Percentiles rank a stretch among this genome's conserved stretches.
phyloP scores from a whole-genome alignment of 2,113 vertebrate genomes.

The Tympanuchus pallidicinctus region DNA sequence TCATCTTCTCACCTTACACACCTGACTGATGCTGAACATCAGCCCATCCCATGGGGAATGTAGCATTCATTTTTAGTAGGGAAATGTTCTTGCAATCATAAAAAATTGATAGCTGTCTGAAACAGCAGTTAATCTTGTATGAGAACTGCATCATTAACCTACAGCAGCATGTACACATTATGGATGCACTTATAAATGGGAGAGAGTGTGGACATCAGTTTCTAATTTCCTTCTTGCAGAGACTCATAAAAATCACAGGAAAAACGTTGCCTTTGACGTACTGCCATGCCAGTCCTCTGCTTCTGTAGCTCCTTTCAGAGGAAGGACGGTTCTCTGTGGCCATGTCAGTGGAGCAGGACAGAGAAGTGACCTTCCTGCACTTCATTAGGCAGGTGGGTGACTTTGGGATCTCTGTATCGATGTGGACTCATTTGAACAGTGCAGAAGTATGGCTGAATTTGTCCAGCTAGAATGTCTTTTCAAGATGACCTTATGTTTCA shows the following conservation, averaged over 20 bases:
- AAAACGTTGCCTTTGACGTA: slow-evolving; percentile 16
- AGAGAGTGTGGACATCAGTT: slow-evolving; percentile 38
- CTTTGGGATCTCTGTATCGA: neutral
- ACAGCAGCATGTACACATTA: slow-evolving; percentile 43
- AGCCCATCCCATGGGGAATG: neutral
- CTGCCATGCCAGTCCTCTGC: neutral
- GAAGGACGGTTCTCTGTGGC: neutral
- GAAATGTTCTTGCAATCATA: slow-evolving; percentile 57
- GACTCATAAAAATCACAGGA: slow-evolving; percentile 33
- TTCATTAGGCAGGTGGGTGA: neutral
- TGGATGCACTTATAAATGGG: slow-evolving; percentile 43
- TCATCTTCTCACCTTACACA: neutral
- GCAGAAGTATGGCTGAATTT: neutral
- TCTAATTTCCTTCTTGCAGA: slow-evolving; percentile 54
- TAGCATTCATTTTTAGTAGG: slow-evolving; percentile 34
- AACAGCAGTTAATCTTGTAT: slow-evolving; percentile 60
- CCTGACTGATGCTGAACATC: neutral
- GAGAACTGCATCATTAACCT: slow-evolving; percentile 67
- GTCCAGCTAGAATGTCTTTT: neutral
- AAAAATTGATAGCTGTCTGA: slow-evolving; percentile 62
- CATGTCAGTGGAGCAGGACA: neutral
- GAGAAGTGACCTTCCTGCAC: neutral
- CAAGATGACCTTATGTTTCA: neutral
- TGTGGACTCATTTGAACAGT: neutral
- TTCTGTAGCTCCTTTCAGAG: neutral